phyloP scores from a whole-genome alignment of 2,888 invertebrate species.

The Neoaliturus tenellus region DNA sequence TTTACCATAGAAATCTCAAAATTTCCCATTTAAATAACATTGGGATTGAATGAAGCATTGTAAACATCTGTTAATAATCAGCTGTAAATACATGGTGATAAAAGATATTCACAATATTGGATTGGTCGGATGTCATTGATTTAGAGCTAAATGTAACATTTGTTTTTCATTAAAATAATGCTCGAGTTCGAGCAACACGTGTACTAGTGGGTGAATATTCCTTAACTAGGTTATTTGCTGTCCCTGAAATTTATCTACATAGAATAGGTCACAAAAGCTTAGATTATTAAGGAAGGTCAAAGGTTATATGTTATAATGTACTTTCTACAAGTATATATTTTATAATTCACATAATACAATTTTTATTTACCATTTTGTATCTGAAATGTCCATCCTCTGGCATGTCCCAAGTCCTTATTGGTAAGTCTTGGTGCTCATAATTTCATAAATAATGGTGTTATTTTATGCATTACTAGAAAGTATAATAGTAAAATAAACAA shows the following conservation, averaged over 20 bases:
- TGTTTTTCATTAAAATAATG: too few species aligned
- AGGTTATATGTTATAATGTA: neutral
- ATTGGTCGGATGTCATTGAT: too few species aligned
- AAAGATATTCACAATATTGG: too few species aligned
- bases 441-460: neutral
- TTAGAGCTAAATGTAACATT: too few species aligned
- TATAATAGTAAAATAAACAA: neutral
- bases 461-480: neutral
- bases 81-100: too few species aligned
- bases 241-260: neutral
- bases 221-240: neutral
- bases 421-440: neutral
- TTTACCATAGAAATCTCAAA: too few species aligned
- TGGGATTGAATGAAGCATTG: too few species aligned
- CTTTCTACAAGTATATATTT: neutral
- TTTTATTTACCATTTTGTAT: neutral
- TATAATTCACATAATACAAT: neutral
- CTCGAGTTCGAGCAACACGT: too few species aligned
- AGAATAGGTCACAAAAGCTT: neutral
- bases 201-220: neutral
- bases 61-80: too few species aligned
- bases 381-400: neutral
- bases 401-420: neutral
- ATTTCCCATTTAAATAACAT: too few species aligned
- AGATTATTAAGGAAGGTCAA: neutral